These are phyloP conservation scores for Metacarcinus magister DNA, from an alignment of 2,888 invertebrate species.

Conservation along the genomic window DNA sequence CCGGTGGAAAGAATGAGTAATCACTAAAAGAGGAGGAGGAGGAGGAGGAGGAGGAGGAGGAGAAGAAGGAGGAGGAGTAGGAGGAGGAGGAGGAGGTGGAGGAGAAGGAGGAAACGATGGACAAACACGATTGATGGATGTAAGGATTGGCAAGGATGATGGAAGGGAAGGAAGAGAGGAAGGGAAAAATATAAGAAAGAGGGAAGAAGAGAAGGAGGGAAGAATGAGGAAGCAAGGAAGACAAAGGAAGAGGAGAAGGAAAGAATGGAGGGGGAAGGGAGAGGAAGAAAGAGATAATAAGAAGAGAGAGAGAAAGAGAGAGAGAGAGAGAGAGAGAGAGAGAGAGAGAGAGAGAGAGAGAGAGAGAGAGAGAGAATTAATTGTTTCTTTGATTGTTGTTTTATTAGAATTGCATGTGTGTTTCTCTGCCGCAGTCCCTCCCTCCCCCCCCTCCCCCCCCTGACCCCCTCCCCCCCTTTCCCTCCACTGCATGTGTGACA, in stretches of 20 bases:
- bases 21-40: neutral
- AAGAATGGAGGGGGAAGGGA: neutral
- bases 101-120: neutral
- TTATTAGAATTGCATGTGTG: neutral
- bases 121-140: neutral
- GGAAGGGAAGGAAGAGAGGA: neutral
- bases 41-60: neutral
- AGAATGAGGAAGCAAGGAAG: neutral
- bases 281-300: neutral
- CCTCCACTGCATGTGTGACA: neutral
- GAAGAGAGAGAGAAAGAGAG: neutral
- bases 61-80: no score
- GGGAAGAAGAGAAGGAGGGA: neutral
- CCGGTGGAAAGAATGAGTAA: neutral
- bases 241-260: neutral
- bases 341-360: neutral
- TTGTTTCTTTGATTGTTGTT: neutral
- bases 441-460: neutral
- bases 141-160: neutral
- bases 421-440: neutral
- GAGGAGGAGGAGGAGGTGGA: neutral
- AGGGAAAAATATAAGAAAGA: neutral
- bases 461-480: neutral
- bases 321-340: slow-evolving; percentile 26
- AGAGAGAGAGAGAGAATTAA: neutral